Base-by-base conservation (phyloP, 2,797 vertebrate species). In the Amphiprion clarkii region DNA sequence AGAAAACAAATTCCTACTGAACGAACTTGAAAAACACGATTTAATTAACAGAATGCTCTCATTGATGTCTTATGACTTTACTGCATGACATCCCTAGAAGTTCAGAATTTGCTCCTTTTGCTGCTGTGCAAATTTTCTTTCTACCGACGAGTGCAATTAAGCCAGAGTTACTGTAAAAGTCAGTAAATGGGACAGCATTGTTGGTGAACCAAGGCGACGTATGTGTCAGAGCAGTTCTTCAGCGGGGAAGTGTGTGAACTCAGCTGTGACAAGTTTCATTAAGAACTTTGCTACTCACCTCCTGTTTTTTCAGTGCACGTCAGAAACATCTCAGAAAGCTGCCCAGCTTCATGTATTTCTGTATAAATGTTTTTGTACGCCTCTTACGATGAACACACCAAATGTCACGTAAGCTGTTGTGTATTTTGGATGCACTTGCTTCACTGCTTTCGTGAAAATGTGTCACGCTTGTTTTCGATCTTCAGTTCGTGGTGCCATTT, bases 121-220 rank as follows among this genome's bases (percentile, higher is more conserved):
- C 44, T 77, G 49, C 64, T 64, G 66, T 72, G 63, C 67, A 65
- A 81, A 81, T 82, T 62, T 63, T 14, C 25, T 58, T 71, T 33
- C 54, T 70, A 63, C 59, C 69, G 67, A 63, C 42, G 21, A 61
- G 3, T 71, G 74, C 78, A 87, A 87, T 90, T 90, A 89, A 74
- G 67, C 17, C 52, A 71, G 63, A 76, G 71, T 71, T 76, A 46
- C 73, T 71, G 63, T 70, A 71, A 57, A 84, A 76, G 31, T 52
- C 67, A 64, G 73, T 14, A 40, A 83, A 39, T 57, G 51, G 51
- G 70, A 39, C 14, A 31, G 70, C 19, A 9, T 44, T 76, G 62
- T 59, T 36, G 23, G 21, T 81, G 75, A 79, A 79, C 78, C 68
- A 25, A 63, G 51, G 79, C 21, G 56, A 72, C 67, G 72, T 25